These are phyloP conservation scores for Plectrocnemia conspersa DNA, from an alignment of 1,140 invertebrate species.

Conservation along the genomic window DNA sequence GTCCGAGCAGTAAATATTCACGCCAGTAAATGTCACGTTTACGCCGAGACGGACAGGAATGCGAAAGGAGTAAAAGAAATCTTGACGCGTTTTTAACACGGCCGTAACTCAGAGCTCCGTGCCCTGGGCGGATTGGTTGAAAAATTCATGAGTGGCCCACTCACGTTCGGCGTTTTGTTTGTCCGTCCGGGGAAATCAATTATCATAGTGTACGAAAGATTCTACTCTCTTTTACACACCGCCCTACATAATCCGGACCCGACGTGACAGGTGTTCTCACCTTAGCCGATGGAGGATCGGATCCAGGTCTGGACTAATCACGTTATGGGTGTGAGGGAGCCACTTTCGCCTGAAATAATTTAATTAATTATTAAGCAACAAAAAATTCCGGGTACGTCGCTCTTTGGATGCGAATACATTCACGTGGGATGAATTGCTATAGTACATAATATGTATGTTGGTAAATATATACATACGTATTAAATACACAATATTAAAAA, in stretches of 20 bases:
- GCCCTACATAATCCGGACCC: background rate
- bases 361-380: too few relatives aligned
- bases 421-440: too few relatives aligned
- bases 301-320: too few relatives aligned
- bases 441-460: too few relatives aligned
- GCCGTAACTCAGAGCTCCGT: slow-evolving; percentile 4
- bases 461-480: too few relatives aligned
- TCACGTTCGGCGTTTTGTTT: slow-evolving; percentile 6
- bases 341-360: too few relatives aligned
- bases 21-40: slow-evolving; percentile 6
- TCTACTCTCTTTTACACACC: background rate
- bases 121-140: background rate
- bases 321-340: too few relatives aligned
- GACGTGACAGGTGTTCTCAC: background rate
- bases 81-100: background rate
- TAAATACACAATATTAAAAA: too few relatives aligned
- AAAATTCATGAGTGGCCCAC: slow-evolving; percentile 7
- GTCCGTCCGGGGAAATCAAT: slow-evolving; percentile 26
- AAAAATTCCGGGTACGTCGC: too few relatives aligned
- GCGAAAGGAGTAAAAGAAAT: background rate
- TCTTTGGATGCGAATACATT: too few relatives aligned
- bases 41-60: background rate
- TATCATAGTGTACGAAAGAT: slow-evolving; percentile 30
- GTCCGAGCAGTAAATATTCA: slow-evolving; percentile 1
- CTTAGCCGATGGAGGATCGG: too few relatives aligned